phyloP scores from a whole-genome alignment of 2,888 invertebrate species.

The Acronicta alni region DNA sequence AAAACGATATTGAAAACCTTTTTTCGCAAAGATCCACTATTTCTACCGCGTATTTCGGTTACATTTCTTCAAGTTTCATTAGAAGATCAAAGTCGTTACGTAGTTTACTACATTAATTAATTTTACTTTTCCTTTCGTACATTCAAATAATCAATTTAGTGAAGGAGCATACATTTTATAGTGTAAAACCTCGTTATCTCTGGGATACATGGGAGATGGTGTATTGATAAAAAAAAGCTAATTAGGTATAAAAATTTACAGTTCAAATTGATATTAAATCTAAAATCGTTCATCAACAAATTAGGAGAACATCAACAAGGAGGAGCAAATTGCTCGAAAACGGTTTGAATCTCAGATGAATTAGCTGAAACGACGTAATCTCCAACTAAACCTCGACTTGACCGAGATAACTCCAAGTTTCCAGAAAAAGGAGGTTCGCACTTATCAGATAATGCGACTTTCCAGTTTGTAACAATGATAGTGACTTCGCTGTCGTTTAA shows the following conservation, averaged over 20 bases:
- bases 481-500: slow-evolving; percentile 58
- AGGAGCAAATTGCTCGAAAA: slow-evolving; percentile 48
- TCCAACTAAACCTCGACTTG: slow-evolving; percentile 55
- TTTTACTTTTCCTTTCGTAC: no score
- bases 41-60: no score
- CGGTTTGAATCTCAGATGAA: slow-evolving; percentile 52
- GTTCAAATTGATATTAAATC: slow-evolving; percentile 12
- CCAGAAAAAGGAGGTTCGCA: slow-evolving; percentile 57
- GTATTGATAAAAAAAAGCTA: background rate
- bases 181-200: no score
- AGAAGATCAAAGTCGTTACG: no score
- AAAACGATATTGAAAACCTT: no score
- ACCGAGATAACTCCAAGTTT: slow-evolving; percentile 60
- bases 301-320: no score
- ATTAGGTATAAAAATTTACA: slow-evolving; percentile 2
- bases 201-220: no score
- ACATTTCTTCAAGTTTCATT: no score
- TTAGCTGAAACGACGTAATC: slow-evolving; percentile 57
- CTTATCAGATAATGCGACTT: slow-evolving; percentile 63
- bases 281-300: slow-evolving; percentile 37
- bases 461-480: slow-evolving; percentile 58
- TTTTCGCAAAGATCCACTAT: no score
- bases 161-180: no score
- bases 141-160: no score
- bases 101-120: no score